Conservation (phyloP, 1,140 invertebrate species). For the Drosophila repletoides region DNA sequence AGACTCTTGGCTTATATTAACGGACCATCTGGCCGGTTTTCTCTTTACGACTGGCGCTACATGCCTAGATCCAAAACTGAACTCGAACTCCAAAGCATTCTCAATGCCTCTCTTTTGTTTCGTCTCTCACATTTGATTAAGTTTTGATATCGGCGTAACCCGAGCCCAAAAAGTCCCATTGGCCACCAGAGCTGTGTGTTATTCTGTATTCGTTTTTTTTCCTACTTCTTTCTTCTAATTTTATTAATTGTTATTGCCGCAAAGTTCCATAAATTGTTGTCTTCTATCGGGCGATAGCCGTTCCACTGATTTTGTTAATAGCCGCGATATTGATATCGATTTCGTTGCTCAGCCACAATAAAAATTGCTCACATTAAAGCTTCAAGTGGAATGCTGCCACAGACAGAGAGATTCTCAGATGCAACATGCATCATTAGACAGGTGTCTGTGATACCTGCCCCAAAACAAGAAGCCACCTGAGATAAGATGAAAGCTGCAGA, state of each 20-base stretch:
- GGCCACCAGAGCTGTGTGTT: constrained; percentile 46
- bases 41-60: constrained; percentile 64
- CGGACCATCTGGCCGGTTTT: constrained; percentile 48
- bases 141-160: constrained; percentile 67
- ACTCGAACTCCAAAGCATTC: not conserved
- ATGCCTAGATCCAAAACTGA: constrained; percentile 7
- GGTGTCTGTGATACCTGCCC: constrained; percentile 13
- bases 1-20: constrained; percentile 51
- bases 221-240: constrained; percentile 53
- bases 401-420: constrained; percentile 26
- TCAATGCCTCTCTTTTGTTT: constrained; percentile 47
- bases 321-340: constrained; percentile 74
- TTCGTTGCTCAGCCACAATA: constrained; percentile 68
- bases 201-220: constrained; percentile 20
- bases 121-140: constrained; percentile 52
- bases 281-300: constrained; percentile 49
- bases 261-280: constrained; percentile 68
- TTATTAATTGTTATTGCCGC: constrained; percentile 76
- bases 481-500: constrained; percentile 25
- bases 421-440: constrained; percentile 47
- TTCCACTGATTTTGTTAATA: constrained; percentile 76
- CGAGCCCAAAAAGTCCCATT: constrained; percentile 37
- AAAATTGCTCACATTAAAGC: constrained; percentile 71
- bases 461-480: constrained; percentile 33
- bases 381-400: constrained; percentile 25